phyloP scores from a whole-genome alignment of 2,797 vertebrate species.

The Molossus molossus region DNA sequence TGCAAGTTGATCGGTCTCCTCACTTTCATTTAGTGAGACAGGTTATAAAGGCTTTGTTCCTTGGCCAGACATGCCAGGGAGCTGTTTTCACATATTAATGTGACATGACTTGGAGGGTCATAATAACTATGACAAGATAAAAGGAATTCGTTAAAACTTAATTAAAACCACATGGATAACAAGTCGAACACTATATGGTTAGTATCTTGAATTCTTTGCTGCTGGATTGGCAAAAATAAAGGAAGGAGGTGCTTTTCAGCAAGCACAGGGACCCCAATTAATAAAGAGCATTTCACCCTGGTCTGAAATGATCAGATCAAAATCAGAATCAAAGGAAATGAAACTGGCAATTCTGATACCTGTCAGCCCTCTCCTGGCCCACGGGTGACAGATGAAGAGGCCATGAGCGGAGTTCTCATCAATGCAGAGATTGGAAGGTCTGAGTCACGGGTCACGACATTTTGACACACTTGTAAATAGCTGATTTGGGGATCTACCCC shows the following conservation, averaged over 20 bases:
- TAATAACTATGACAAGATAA: conserved; percentile 90
- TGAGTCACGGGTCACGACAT: no score
- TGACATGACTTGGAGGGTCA: conserved; percentile 86
- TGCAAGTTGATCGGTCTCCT: conserved; percentile 83
- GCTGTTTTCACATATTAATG: conserved; percentile 88
- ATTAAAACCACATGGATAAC: conserved; percentile 88
- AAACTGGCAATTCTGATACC: conserved; percentile 40
- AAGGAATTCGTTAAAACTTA: conserved; percentile 90
- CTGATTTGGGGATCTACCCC: background rate
- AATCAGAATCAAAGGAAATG: conserved; percentile 79
- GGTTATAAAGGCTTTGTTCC: conserved; percentile 86
- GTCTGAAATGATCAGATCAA: conserved; percentile 84
- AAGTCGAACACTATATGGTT: conserved; percentile 83
- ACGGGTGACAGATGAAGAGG: conserved; percentile 48
- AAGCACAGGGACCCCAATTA: conserved; percentile 82
- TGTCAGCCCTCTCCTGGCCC: background rate
- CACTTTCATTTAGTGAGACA: conserved; percentile 87
- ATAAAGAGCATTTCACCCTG: conserved; percentile 81
- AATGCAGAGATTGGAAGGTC: background rate
- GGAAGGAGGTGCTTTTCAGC: conserved; percentile 67
- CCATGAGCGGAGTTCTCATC: background rate
- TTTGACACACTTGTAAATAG: background rate
- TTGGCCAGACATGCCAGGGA: conserved; percentile 85
- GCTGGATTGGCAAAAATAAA: conserved; percentile 79
- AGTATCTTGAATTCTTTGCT: conserved; percentile 84